Percentiles rank a stretch among this genome's conserved stretches.
Conservation (phyloP, 2,888 invertebrate genomes). For the Griposia aprilina region DNA sequence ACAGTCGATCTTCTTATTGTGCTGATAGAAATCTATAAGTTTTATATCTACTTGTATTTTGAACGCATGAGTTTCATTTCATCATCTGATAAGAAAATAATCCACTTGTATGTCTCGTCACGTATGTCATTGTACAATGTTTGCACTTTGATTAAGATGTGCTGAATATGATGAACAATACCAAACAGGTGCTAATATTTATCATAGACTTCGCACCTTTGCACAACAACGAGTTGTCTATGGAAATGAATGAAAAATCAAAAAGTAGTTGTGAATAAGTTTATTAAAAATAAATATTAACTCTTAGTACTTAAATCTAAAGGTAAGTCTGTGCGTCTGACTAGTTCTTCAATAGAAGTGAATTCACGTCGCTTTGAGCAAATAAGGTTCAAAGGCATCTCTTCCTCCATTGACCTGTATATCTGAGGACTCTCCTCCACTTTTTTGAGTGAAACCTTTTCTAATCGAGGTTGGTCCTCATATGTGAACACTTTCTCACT, state of each 20-base stretch:
- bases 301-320: slow-evolving; percentile 92
- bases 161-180: slow-evolving; percentile 82
- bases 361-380: slow-evolving; percentile 82
- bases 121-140: slow-evolving; percentile 68
- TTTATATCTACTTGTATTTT: slow-evolving; percentile 24
- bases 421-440: slow-evolving; percentile 62
- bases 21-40: slow-evolving; percentile 8
- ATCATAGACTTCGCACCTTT: slow-evolving; percentile 39
- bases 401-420: slow-evolving; percentile 72
- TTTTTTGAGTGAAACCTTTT: slow-evolving; percentile 71
- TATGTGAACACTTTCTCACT: slow-evolving; percentile 80
- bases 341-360: slow-evolving; percentile 82
- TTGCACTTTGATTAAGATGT: slow-evolving; percentile 78
- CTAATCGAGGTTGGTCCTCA: slow-evolving; percentile 73
- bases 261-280: slow-evolving; percentile 40
- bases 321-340: slow-evolving; percentile 89
- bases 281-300: slow-evolving; percentile 75
- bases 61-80: slow-evolving; percentile 62
- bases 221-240: slow-evolving; percentile 14
- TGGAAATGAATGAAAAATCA: slow-evolving; percentile 43
- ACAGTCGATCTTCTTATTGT: slow-evolving; percentile 20
- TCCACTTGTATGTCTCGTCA: slow-evolving; percentile 69
- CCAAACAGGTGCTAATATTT: slow-evolving; percentile 74
- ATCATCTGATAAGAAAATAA: slow-evolving; percentile 66
- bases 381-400: slow-evolving; percentile 86